A percentile compares a stretch with the other conserved stretches of the same genome.
phyloP scores from a whole-genome alignment of 2,113 vertebrate species.

The Burhinus oedicnemus region DNA sequence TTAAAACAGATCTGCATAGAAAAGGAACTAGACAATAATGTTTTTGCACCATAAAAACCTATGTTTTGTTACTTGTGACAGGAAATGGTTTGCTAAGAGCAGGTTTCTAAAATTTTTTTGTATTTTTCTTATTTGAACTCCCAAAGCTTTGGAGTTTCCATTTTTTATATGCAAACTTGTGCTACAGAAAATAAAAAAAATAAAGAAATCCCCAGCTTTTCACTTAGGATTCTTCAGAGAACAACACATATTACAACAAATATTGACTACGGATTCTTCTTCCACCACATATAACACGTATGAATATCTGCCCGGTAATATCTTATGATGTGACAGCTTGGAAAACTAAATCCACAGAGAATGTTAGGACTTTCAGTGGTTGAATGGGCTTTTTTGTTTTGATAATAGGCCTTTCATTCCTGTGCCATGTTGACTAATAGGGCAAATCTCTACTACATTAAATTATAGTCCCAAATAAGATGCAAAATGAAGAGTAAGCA shows the following conservation, averaged over 20 bases:
- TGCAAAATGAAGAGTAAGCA: background rate
- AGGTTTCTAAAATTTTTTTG: background rate
- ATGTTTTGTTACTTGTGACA: background rate
- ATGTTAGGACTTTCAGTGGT: background rate
- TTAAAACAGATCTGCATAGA: background rate
- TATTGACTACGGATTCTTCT: background rate
- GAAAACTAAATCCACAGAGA: background rate
- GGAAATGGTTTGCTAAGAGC: background rate
- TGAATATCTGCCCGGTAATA: background rate
- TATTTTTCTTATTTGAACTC: background rate
- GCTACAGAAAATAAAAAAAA: background rate
- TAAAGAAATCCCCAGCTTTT: background rate
- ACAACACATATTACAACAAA: background rate
- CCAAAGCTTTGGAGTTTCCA: background rate
- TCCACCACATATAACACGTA: background rate
- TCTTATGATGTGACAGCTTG: background rate
- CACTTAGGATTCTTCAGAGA: background rate
- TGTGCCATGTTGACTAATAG: background rate
- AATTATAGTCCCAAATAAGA: background rate
- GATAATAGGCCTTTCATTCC: background rate
- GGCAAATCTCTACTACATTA: background rate
- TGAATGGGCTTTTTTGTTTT: background rate
- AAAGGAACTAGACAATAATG: background rate
- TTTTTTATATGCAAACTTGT: fast-evolving
- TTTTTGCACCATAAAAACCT: background rate